These are phyloP conservation scores for Atherinosoma microstoma DNA, from an alignment of 2,797 vertebrate species.

Conservation along the genomic window DNA sequence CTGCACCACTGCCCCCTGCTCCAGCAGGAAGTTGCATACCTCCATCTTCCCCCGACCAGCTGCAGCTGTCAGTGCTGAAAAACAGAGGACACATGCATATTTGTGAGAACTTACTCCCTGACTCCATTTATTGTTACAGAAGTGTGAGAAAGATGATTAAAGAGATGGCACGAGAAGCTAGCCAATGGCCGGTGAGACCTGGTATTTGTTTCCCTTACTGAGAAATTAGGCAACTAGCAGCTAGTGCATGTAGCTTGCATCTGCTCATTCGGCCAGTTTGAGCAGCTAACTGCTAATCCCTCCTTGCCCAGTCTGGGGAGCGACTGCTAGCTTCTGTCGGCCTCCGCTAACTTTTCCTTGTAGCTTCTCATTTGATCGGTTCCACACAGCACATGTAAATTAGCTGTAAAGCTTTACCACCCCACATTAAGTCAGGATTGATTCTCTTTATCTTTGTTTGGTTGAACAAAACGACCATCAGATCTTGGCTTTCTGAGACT, in stretches of 20 bases:
- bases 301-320: not conserved
- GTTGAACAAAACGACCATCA: not conserved
- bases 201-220: not conserved
- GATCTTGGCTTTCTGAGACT: not conserved
- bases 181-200: not conserved
- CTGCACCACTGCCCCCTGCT: slow-evolving; percentile 84
- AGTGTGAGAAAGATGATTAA: not conserved
- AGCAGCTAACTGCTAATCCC: not conserved
- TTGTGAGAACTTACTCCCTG: slow-evolving; percentile 1
- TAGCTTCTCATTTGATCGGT: not conserved
- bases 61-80: slow-evolving; percentile 91
- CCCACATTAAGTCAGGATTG: not conserved
- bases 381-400: not conserved
- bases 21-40: slow-evolving; percentile 88
- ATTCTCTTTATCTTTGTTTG: not conserved
- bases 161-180: not conserved
- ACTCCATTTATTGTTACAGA: not conserved
- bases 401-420: not conserved
- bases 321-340: not conserved
- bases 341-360: not conserved
- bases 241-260: too few relatives aligned
- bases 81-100: slow-evolving; percentile 9
- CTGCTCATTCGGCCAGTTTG: too few relatives aligned
- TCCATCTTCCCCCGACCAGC: slow-evolving; percentile 95
- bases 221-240: not conserved